These are phyloP conservation scores for Plemyria rubiginata DNA, from an alignment of 2,888 invertebrate species.

Conservation along the genomic window DNA sequence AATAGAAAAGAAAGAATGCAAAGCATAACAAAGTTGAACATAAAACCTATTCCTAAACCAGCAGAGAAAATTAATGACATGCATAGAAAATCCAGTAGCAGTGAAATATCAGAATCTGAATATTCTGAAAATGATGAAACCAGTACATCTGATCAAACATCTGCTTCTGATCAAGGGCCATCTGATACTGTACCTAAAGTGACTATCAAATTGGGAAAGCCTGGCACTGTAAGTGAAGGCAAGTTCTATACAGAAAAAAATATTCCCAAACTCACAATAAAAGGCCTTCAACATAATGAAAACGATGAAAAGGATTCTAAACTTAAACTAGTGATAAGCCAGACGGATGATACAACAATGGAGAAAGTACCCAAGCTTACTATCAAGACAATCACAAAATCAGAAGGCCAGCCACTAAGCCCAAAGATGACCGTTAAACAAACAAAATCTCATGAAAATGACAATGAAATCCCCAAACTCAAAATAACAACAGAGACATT, in stretches of 20 bases:
- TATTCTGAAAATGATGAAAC: slow-evolving; percentile 84
- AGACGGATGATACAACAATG: slow-evolving; percentile 64
- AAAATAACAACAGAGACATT: slow-evolving; percentile 63
- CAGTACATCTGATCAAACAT: slow-evolving; percentile 76
- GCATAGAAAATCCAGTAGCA: slow-evolving; percentile 79
- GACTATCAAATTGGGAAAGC: slow-evolving; percentile 78
- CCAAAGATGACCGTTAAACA: slow-evolving; percentile 82
- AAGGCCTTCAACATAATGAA: slow-evolving; percentile 69
- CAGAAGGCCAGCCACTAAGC: slow-evolving; percentile 71
- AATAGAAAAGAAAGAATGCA: slow-evolving; percentile 65
- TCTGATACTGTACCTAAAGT: slow-evolving; percentile 75
- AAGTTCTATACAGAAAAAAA: slow-evolving; percentile 76
- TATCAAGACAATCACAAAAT: slow-evolving; percentile 72
- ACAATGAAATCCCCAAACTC: slow-evolving; percentile 58
- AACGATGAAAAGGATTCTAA: slow-evolving; percentile 68
- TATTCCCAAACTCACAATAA: slow-evolving; percentile 76
- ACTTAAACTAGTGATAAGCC: slow-evolving; percentile 71
- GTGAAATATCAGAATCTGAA: slow-evolving; percentile 82
- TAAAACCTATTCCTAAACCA: slow-evolving; percentile 79
- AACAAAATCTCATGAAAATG: slow-evolving; percentile 68
- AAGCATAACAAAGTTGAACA: slow-evolving; percentile 75
- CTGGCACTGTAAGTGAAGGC: slow-evolving; percentile 75
- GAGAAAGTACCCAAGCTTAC: slow-evolving; percentile 79
- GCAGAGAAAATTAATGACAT: slow-evolving; percentile 77
- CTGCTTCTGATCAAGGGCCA: slow-evolving; percentile 71